Percentiles rank a stretch among this genome's conserved stretches.
These are phyloP conservation scores for Epinephelus coioides DNA, from an alignment of 2,797 vertebrate species.

Conservation along the genomic window DNA sequence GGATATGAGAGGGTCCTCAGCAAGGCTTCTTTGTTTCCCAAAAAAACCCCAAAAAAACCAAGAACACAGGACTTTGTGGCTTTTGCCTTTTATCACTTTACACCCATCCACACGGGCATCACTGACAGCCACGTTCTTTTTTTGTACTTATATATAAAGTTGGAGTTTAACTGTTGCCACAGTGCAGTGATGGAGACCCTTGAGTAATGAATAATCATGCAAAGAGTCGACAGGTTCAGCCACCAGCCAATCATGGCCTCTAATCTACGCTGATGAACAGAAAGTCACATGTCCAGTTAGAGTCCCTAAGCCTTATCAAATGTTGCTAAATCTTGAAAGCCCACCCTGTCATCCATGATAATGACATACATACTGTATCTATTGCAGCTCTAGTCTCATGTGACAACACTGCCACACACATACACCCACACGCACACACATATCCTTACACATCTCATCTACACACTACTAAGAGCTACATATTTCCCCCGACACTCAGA, in stretches of 20 bases:
- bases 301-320: not conserved
- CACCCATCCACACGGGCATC: not conserved
- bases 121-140: not conserved
- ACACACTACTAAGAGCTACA: slow-evolving; percentile 21
- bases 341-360: not conserved
- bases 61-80: not conserved
- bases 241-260: not conserved
- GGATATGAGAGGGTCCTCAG: slow-evolving; percentile 13
- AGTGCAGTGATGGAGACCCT: not conserved
- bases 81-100: slow-evolving; percentile 7
- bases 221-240: not conserved
- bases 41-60: not conserved
- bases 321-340: not conserved
- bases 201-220: not conserved
- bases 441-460: not conserved
- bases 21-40: not conserved
- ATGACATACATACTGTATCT: not conserved
- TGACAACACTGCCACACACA: slow-evolving; percentile 6
- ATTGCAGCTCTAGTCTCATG: slow-evolving; percentile 2
- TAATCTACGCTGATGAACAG: not conserved
- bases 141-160: not conserved
- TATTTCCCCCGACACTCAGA: slow-evolving; percentile 38
- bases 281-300: not conserved
- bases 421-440: not conserved
- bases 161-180: not conserved